Conservation (phyloP, 35 echinoderm and acorn worm genomes). For the Chiridota heheva region DNA sequence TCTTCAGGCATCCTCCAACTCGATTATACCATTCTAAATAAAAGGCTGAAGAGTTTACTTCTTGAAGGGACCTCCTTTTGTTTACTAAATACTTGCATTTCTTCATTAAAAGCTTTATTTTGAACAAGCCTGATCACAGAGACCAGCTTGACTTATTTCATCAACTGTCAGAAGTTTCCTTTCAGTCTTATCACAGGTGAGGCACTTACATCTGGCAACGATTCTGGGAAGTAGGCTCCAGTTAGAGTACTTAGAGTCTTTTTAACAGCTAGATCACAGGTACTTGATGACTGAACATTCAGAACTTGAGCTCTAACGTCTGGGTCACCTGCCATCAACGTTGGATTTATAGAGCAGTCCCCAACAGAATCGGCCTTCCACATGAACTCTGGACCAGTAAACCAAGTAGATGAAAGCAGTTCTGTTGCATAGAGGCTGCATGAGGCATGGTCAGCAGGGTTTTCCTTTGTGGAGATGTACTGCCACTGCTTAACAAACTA, state of each 20-base stretch:
- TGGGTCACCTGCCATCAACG: constrained; percentile 10
- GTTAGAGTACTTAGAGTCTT: background rate
- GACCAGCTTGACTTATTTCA: background rate
- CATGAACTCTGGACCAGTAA: background rate
- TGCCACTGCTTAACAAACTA: constrained; percentile 2
- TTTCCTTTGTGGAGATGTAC: background rate
- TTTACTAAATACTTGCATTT: background rate
- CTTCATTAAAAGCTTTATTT: constrained; percentile 6
- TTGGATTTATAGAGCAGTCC: background rate
- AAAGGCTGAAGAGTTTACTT: constrained; percentile 33
- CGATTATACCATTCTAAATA: constrained; percentile 32
- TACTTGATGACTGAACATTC: background rate
- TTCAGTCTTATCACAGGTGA: background rate
- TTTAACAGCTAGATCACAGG: background rate
- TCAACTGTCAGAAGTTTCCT: background rate
- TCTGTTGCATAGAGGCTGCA: no score
- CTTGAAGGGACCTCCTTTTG: constrained; percentile 14
- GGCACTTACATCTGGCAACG: background rate
- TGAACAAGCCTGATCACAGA: constrained; percentile 3
- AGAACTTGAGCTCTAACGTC: background rate
- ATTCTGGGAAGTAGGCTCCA: background rate
- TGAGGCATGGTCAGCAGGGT: constrained; percentile 37
- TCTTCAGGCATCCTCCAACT: constrained; percentile 41
- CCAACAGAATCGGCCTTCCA: background rate
- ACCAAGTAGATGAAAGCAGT: constrained; percentile 2